These are phyloP conservation scores for Branchinecta lindahli DNA, from an alignment of 1,140 invertebrate genomes.

Conservation along the genomic window DNA sequence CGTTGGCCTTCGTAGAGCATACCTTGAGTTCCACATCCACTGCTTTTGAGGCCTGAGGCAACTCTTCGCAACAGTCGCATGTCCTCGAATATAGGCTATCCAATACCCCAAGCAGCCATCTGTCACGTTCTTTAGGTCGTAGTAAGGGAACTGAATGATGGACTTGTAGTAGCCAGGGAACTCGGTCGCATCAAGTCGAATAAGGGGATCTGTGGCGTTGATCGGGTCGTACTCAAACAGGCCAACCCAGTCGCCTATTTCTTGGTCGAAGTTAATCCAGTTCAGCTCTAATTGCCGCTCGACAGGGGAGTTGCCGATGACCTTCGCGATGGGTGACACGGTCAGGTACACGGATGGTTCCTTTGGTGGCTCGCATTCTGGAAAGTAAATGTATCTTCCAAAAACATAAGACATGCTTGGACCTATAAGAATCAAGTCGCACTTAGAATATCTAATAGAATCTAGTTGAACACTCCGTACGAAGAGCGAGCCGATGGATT, in stretches of 20 bases:
- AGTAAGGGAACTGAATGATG: constrained; percentile 21
- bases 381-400: neutral
- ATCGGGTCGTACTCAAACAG: constrained; percentile 27
- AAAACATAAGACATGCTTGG: no score
- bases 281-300: constrained; percentile 26
- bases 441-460: no score
- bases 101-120: constrained; percentile 31
- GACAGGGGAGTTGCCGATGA: constrained; percentile 2
- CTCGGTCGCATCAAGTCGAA: neutral
- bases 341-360: constrained; percentile 18
- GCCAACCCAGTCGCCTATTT: constrained; percentile 27
- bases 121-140: constrained; percentile 22
- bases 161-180: constrained; percentile 20
- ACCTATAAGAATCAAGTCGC: no score
- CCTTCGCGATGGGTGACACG: constrained; percentile 18
- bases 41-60: constrained; percentile 46
- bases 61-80: constrained; percentile 34
- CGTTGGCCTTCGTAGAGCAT: constrained; percentile 12
- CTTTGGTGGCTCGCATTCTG: neutral
- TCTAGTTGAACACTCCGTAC: no score
- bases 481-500: no score
- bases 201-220: constrained; percentile 17
- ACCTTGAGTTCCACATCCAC: constrained; percentile 48
- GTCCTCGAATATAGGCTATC: constrained; percentile 38
- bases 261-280: constrained; percentile 21